Evolutionary conservation across 2,797 vertebrate genomes (phyloP), one percentile per base, ranked within the genome.

Genomic region (Myripristis murdjan): DNA sequence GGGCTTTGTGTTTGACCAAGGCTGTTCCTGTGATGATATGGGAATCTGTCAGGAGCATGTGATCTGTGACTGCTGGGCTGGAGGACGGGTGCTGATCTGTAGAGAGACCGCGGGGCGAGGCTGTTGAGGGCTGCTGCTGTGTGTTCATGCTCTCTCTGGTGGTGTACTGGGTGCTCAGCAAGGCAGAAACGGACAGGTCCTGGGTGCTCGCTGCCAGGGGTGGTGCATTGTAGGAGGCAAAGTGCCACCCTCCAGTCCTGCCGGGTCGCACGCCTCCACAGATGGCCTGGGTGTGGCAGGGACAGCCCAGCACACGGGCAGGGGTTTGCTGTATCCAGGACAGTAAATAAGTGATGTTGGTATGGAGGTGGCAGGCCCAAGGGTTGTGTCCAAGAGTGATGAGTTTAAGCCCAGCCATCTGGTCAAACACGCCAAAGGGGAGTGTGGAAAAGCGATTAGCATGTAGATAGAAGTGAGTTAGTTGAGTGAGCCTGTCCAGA

Each of bases 331-430:
- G 92, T 73, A 92, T 75, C 98, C 98, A 99, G 39, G 81, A 86
- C n/a, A 96, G 59, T 79, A 99, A 73, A 61, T 97, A 96, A 0
- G 73, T 74, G 20, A 97, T 93, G 41, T 92, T 93, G 9, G 85
- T 72, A 5, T 78, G 44, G 0, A 95, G 91, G 2, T 96, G 87
- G 66, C 98, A 99, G 8, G 93, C 92, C 98, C 98, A 99, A 0
- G 96, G 97, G 88, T 99, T 99, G 90, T 94, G 94, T 0, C 95
- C 92, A 20, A 99, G 91, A 0, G 95, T 96, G 68, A 99, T 91
- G 2, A 95, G 83, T 79, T 83, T 90, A 8, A 99, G 89, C 5
- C 92, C 92, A 1, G 79, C 66, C 52, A 97, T 86, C 69, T 92
- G 92, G 66, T 96, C 94, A 3, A 99, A 95, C 33, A 92, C 94